These are phyloP conservation scores for Apaloderma vittatum DNA, from an alignment of 2,113 vertebrate genomes.

Conservation along the genomic window DNA sequence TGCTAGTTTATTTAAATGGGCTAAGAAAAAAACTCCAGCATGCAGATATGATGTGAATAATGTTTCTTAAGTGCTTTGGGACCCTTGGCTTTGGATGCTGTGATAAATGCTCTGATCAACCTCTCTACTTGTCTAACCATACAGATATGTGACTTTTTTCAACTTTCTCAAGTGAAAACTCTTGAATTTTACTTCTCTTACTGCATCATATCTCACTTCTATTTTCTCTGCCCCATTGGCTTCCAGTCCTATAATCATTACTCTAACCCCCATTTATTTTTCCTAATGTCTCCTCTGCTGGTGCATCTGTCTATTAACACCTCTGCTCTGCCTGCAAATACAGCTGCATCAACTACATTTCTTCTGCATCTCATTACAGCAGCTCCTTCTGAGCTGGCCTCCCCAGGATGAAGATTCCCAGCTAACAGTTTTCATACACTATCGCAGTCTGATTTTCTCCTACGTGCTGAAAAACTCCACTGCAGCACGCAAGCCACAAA, in stretches of 20 bases:
- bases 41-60: neutral
- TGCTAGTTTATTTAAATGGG: neutral
- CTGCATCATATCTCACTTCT: neutral
- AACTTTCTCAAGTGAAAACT: neutral
- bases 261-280: conserved; percentile 35
- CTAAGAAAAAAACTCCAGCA: neutral
- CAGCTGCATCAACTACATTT: neutral
- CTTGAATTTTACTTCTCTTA: neutral
- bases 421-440: neutral
- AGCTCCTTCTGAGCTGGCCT: conserved; percentile 17
- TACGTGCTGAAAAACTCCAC: neutral
- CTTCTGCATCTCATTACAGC: conserved; percentile 31
- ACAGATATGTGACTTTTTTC: neutral
- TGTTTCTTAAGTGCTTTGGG: neutral
- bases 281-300: conserved; percentile 10
- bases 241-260: neutral
- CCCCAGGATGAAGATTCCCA: conserved; percentile 16
- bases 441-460: neutral
- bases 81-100: neutral
- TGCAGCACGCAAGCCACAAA: conserved; percentile 18
- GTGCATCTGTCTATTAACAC: conserved; percentile 43
- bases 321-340: neutral
- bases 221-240: neutral
- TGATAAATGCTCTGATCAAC: neutral
- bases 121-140: neutral